Conservation (phyloP, 2,888 invertebrate species). For the Scaptodrosophila latifasciaeformis region DNA sequence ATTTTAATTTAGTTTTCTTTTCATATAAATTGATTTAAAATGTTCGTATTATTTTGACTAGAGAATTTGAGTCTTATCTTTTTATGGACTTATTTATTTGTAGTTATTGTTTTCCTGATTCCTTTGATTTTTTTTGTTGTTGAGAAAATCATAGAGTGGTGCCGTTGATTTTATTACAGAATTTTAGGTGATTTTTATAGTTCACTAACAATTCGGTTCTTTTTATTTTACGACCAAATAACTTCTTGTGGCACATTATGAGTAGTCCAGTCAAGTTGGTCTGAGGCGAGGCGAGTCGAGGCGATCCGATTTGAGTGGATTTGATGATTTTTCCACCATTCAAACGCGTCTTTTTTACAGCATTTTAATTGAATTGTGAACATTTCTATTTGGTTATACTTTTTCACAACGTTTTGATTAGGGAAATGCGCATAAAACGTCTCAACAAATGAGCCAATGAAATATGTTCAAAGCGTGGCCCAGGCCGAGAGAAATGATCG, state of each 20-base stretch:
- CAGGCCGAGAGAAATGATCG: too few species aligned
- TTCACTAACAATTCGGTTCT: conserved; percentile 55
- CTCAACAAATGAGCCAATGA: conserved; percentile 47
- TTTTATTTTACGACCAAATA: conserved; percentile 37
- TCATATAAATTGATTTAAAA: too few species aligned
- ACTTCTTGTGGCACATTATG: conserved; percentile 11
- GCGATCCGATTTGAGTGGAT: neutral
- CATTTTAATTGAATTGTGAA: conserved; percentile 63
- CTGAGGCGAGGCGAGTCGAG: too few species aligned
- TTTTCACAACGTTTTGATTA: conserved; percentile 27
- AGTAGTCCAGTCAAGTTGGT: too few species aligned
- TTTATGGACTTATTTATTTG: too few species aligned
- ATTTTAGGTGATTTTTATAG: conserved; percentile 68
- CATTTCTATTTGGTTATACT: conserved; percentile 42
- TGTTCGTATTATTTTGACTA: too few species aligned
- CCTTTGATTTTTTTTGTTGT: too few species aligned
- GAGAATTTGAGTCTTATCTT: too few species aligned
- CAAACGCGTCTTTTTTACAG: conserved; percentile 47
- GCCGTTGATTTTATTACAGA: conserved; percentile 51
- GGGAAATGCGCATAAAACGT: conserved; percentile 29
- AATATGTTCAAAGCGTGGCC: too few species aligned
- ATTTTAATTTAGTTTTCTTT: too few species aligned
- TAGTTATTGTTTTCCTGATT: too few species aligned
- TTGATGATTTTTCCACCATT: conserved; percentile 24
- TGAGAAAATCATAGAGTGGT: too few species aligned